Evolutionary conservation across 1,140 invertebrate genomes (phyloP).

Genomic region (Atta texana): DNA sequence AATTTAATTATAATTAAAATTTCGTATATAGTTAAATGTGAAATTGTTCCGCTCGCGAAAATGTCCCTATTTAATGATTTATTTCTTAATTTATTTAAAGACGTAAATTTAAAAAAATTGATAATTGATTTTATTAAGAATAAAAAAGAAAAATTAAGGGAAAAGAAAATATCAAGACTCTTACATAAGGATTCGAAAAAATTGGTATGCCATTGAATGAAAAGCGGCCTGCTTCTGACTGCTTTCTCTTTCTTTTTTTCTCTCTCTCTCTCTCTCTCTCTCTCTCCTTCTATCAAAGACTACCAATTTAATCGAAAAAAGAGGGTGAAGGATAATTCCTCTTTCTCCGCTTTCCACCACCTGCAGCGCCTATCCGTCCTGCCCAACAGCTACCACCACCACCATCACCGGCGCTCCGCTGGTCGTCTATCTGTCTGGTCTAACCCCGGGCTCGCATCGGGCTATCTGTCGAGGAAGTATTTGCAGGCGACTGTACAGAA

Average conservation of each 20-base stretch:
- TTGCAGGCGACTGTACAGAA: slow-evolving; percentile 84
- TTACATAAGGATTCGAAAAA: slow-evolving; percentile 24
- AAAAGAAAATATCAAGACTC: background rate
- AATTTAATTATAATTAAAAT: background rate
- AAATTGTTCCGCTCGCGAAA: background rate
- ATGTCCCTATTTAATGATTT: background rate
- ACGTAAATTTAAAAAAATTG: background rate
- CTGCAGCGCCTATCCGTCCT: slow-evolving; percentile 51
- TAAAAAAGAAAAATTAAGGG: background rate
- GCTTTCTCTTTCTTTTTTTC: background rate
- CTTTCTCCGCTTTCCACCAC: slow-evolving; percentile 57
- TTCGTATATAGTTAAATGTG: background rate
- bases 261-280: background rate
- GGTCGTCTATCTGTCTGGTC: slow-evolving; percentile 36
- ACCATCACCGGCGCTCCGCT: slow-evolving; percentile 2
- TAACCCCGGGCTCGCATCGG: slow-evolving; percentile 42
- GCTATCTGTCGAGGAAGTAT: slow-evolving; percentile 81
- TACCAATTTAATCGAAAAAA: slow-evolving; percentile 73
- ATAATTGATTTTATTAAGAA: background rate
- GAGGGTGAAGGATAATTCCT: slow-evolving; percentile 69
- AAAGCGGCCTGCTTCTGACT: slow-evolving; percentile 34
- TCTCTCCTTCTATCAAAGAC: slow-evolving; percentile 20
- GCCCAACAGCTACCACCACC: slow-evolving; percentile 21
- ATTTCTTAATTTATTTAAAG: background rate
- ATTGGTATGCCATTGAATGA: slow-evolving; percentile 38